Base-by-base conservation (phyloP, 2,888 invertebrate genomes). In the Clunio marinus region DNA sequence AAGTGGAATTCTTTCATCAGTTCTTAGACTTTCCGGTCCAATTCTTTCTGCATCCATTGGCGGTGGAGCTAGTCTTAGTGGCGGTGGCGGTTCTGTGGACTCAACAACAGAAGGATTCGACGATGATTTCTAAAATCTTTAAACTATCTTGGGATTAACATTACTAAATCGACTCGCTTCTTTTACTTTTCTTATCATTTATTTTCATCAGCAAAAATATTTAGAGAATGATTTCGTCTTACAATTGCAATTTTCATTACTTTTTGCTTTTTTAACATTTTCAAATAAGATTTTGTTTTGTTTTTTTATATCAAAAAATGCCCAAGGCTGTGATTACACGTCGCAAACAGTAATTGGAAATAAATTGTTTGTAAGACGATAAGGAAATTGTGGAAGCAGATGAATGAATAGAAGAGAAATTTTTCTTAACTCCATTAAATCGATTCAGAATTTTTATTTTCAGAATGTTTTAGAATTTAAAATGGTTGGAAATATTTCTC, bases 1-100 rank as follows among this genome's bases (percentile, higher is more conserved):
- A 15, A 78, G 79, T 41, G 77, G 77, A 72, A 74, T 79, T 45
- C 76, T 79, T 1, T 75, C 79, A 69, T 78, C 79, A 71, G 75
- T 79, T 70, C 70, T 79, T 8, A 70, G 76, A 70, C 75, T 79
- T 70, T 79, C 79, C 25, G 79, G 79, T 27, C 79, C 79, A 28
- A 78, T 79, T 46, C 70, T 79, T 46, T 78, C 78, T 72, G 78
- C 79, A 20, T 78, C 78, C 22, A 75, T 77, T n/a, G 69, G 67
- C 15, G 77, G 76, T 13, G 76, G 75, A 63, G 45, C 32, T 28
- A 60, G 57, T 32, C 13, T 17, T n/a, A n/a, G n/a, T 8, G 15
- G 58, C 10, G 60, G 72, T 71, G 17, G 73, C 1, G 78, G 76
- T 68, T 27, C 68, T 27, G 75, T 77, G 2, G 77, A 77, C 71